Evolutionary conservation across 2,797 vertebrate genomes (phyloP).

Genomic region (Pseudocheirus occidentalis): DNA sequence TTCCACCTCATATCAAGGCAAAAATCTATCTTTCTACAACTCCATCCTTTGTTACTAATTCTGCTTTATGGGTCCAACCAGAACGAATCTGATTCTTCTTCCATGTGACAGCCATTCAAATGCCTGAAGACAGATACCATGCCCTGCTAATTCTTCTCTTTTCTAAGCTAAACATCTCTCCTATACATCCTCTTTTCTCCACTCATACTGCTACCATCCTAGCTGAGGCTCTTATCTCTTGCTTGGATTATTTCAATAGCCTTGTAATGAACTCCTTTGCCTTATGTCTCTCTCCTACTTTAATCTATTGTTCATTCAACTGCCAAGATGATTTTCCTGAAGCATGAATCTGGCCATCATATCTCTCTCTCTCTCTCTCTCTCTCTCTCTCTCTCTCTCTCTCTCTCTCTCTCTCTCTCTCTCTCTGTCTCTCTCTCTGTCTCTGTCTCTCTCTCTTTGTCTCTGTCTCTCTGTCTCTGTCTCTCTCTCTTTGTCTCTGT

Average conservation of each 20-base stretch:
- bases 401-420: no score
- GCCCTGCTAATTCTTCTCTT: background rate
- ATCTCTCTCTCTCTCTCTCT: background rate
- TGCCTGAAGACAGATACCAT: background rate
- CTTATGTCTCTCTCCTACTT: background rate
- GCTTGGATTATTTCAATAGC: background rate
- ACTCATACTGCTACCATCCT: background rate
- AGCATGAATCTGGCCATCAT: background rate
- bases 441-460: fast-evolving
- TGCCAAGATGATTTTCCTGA: background rate
- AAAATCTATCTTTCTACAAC: background rate
- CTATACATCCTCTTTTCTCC: background rate
- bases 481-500: no score
- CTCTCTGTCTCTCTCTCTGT: no score
- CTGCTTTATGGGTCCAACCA: background rate
- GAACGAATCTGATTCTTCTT: background rate
- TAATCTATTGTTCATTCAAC: background rate
- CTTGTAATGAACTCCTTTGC: background rate
- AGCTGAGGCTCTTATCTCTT: background rate
- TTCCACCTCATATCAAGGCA: background rate
- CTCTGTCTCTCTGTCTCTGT: no score
- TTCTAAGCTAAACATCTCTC: background rate
- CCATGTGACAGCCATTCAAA: background rate
- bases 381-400: no score
- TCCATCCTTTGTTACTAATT: background rate